Base-by-base conservation (phyloP, 2,113 vertebrate species). In the Gallinago undulata region DNA sequence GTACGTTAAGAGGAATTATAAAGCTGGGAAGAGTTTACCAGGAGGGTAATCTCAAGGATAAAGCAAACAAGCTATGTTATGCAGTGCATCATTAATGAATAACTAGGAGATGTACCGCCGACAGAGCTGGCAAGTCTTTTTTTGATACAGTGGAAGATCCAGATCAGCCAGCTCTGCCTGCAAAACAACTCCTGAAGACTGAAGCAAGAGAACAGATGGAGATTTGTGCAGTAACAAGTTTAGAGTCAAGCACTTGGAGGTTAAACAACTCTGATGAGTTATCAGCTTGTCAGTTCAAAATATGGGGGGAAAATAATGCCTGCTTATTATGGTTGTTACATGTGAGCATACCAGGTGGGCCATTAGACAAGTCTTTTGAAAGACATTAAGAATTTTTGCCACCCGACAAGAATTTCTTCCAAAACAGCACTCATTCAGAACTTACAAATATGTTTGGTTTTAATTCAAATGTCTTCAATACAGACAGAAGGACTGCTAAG, bases 141-240 rank as follows among this genome's bases (percentile, higher is more conserved):
- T 69, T 47, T 86, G 88, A 69, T 89, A 81, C 41, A 77, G 68
- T 81, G 47, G 76, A 80, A 74, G 19, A 92, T 74, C 94, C 93
- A 86, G 93, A 60, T 33, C 56, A 84, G 66, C 89, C 91, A 90
- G 94, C 84, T 93, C 25, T 89, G 31, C 91, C 76, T 74, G 89
- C 64, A 84, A 63, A 92, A 90, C 88, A 64, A 50, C 86, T 25
- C 48, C 56, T 78, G 5, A 87, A 47, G 66, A 45, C 48, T 89
- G 76, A 92, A 84, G 87, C 45, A 81, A 92, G 14, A 50, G 33
- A 90, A 75, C 28, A 88, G 48, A 79, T 3, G 13, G 18, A 70
- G 25, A 88, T 83, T 53, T 74, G 25, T 27, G 50, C n/a, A 81
- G 47, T 53, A 93, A 62, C 33, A 35, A 77, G 19, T 67, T 90